Evolutionary conservation across 2,888 invertebrate species (phyloP).

Genomic region (Hedychridium roseum): DNA sequence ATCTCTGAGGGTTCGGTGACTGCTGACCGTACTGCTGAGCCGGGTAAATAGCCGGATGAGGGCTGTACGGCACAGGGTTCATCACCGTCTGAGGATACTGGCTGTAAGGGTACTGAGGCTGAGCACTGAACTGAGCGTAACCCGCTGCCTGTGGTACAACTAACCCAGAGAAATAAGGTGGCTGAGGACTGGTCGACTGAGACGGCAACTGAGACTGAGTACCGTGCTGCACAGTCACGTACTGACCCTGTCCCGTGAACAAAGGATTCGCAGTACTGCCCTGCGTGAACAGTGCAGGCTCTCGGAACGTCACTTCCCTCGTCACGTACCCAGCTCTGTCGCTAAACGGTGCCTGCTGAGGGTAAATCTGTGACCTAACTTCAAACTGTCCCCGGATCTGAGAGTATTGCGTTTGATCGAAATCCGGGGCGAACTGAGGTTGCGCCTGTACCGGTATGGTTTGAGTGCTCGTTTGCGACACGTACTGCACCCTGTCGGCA

Average conservation of each 20-base stretch:
- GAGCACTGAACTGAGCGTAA: conserved; percentile 44
- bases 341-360: conserved; percentile 46
- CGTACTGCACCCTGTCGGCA: conserved; percentile 47
- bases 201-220: conserved; percentile 49
- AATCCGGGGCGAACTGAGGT: conserved; percentile 54
- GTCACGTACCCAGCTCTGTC: conserved; percentile 56
- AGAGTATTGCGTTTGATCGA: conserved; percentile 51
- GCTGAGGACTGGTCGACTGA: conserved; percentile 55
- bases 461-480: conserved; percentile 54
- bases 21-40: conserved; percentile 52
- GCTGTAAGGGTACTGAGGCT: conserved; percentile 52
- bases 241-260: conserved; percentile 50
- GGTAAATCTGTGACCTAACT: conserved; percentile 52
- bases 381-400: conserved; percentile 56
- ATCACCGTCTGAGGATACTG: conserved; percentile 57
- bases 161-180: conserved; percentile 52
- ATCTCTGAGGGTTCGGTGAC: conserved; percentile 58
- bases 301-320: conserved; percentile 53
- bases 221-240: conserved; percentile 53
- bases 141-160: conserved; percentile 44
- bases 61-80: conserved; percentile 53
- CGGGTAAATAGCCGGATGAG: conserved; percentile 50
- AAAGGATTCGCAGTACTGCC: conserved; percentile 44
- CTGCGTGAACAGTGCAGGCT: conserved; percentile 48
- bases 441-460: conserved; percentile 56